Evolutionary conservation across 2,113 vertebrate genomes (phyloP).

Genomic region (Laticauda laticaudata): DNA sequence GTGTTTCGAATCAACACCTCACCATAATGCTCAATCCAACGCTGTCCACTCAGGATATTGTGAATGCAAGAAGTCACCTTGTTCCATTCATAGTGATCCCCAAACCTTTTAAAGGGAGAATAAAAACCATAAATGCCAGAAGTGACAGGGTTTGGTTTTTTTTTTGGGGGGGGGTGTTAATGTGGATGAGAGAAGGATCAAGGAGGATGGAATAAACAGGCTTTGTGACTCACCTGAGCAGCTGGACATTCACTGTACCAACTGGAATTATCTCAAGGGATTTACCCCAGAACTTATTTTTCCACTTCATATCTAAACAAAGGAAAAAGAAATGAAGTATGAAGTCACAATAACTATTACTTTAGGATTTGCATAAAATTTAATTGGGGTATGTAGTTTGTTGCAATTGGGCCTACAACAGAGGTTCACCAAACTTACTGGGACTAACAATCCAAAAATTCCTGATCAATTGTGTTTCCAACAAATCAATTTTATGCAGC

Average conservation of each 20-base stretch:
- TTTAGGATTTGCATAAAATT: neutral
- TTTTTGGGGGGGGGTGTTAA: fast-evolving
- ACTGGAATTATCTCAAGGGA: constrained; percentile 87
- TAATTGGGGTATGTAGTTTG: neutral
- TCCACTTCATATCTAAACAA: constrained; percentile 86
- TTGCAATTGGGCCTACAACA: neutral
- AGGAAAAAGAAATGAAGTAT: neutral
- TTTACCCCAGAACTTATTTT: constrained; percentile 96
- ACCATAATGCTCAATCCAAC: constrained; percentile 91
- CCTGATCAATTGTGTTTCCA: neutral
- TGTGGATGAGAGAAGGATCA: fast-evolving
- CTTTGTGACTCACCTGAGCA: constrained; percentile 76
- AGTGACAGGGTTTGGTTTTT: neutral
- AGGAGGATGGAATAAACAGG: neutral
- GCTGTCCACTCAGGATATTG: constrained; percentile 88
- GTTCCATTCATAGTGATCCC: constrained; percentile 93
- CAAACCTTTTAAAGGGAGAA: constrained; percentile 67
- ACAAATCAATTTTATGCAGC: neutral
- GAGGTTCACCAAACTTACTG: neutral
- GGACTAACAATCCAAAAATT: neutral
- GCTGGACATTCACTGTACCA: constrained; percentile 80
- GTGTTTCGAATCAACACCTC: constrained; percentile 87
- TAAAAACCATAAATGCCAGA: fast-evolving
- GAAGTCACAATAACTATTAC: neutral
- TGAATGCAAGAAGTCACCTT: constrained; percentile 92